Evolutionary conservation across 2,113 vertebrate species (phyloP).

Genomic region (Python bivittatus): DNA sequence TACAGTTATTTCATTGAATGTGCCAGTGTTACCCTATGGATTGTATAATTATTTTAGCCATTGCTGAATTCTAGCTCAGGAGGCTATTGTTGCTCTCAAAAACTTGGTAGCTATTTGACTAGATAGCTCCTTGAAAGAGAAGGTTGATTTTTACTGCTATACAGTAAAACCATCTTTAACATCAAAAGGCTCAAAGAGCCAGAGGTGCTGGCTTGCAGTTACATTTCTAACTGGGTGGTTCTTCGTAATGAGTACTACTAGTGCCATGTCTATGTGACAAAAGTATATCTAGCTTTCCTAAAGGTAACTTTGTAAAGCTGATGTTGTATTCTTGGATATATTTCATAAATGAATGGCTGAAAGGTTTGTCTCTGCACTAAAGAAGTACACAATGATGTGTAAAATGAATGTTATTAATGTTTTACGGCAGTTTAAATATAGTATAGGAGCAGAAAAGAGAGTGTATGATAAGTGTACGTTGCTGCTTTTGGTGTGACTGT

Average conservation of each 20-base stretch:
- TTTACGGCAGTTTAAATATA: slow-evolving; percentile 18
- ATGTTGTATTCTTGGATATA: slow-evolving; percentile 49
- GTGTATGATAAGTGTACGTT: background rate
- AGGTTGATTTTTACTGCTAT: background rate
- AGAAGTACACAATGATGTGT: slow-evolving; percentile 10
- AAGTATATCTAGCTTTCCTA: slow-evolving; percentile 6
- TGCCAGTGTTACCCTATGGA: background rate
- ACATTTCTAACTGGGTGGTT: slow-evolving; percentile 16
- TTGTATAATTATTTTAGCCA: background rate
- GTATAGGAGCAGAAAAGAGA: slow-evolving; percentile 15
- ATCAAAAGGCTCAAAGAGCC: background rate
- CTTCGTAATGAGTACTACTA: background rate
- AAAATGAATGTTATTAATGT: background rate
- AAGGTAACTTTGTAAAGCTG: slow-evolving; percentile 46
- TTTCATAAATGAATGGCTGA: slow-evolving; percentile 48
- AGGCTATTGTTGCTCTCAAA: background rate
- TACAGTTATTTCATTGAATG: background rate
- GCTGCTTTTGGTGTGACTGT: slow-evolving; percentile 35
- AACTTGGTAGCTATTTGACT: background rate
- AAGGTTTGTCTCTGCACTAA: slow-evolving; percentile 3
- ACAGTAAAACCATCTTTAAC: background rate
- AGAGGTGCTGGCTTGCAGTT: background rate
- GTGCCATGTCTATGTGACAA: background rate
- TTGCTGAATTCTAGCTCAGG: slow-evolving; percentile 19
- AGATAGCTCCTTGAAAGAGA: slow-evolving; percentile 14